A percentile compares a stretch with the other conserved stretches of the same genome.
These are phyloP conservation scores for Periophthalmus magnuspinnatus DNA, from an alignment of 2,797 vertebrate species.

Conservation along the genomic window DNA sequence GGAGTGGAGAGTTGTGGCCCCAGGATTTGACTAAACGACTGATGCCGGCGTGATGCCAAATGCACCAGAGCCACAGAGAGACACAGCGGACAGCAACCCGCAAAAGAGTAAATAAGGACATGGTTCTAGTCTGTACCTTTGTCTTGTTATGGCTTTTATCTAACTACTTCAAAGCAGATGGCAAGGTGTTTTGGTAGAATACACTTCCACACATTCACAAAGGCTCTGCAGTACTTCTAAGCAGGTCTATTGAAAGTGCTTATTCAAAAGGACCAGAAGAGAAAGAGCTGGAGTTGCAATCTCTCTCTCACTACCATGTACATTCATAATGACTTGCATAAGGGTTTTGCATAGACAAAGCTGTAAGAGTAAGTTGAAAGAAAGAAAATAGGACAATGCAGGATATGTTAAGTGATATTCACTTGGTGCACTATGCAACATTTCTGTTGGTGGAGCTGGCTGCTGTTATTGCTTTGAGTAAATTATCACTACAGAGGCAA, in stretches of 20 bases:
- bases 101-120: conserved; percentile 6
- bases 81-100: conserved; percentile 24
- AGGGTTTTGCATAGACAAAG: neutral
- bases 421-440: neutral
- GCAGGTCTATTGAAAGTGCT: neutral
- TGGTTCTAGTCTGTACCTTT: conserved; percentile 27
- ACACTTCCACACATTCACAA: neutral
- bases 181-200: conserved; percentile 6
- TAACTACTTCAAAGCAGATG: conserved; percentile 18
- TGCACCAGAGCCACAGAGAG: conserved; percentile 25
- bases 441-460: neutral
- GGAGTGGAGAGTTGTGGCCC: conserved; percentile 16
- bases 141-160: conserved; percentile 32
- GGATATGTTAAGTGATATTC: neutral
- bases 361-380: neutral
- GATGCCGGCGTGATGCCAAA: conserved; percentile 38
- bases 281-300: conserved; percentile 10
- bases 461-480: too few relatives aligned
- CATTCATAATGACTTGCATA: neutral
- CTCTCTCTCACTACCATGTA: neutral
- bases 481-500: too few relatives aligned
- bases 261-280: conserved; percentile 7
- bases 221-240: conserved; percentile 4
- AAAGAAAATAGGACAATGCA: neutral
- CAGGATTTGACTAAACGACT: conserved; percentile 38